Evolutionary conservation across 2,797 vertebrate genomes (phyloP).

Genomic region (Ambastaia sidthimunki): DNA sequence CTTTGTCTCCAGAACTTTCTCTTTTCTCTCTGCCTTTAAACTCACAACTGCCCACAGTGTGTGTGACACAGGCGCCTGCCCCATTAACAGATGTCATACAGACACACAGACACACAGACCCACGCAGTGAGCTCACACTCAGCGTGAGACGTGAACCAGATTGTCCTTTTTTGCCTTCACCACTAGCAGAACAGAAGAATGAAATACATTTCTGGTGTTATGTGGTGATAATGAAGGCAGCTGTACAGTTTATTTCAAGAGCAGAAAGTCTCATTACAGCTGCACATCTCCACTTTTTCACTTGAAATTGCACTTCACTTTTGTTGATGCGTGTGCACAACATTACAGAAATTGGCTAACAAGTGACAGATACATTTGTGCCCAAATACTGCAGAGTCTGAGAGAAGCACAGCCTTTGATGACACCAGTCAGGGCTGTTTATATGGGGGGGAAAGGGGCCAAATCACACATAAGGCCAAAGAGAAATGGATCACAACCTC

Average conservation of each 20-base stretch:
- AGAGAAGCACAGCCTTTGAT: not conserved
- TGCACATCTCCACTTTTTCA: not conserved
- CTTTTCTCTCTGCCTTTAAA: slow-evolving; percentile 20
- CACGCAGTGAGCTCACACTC: slow-evolving; percentile 15
- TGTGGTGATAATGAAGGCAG: slow-evolving; percentile 20
- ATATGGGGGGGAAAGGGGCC: too few relatives aligned
- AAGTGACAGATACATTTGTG: not conserved
- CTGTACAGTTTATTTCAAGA: slow-evolving; percentile 12
- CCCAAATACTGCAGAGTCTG: not conserved
- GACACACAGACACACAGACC: slow-evolving; percentile 5
- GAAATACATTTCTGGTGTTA: slow-evolving; percentile 6
- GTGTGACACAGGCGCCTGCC: slow-evolving; percentile 3
- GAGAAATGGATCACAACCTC: too few relatives aligned
- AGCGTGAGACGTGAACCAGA: too few relatives aligned
- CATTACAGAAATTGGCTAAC: not conserved
- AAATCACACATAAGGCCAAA: too few relatives aligned
- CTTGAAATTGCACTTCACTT: slow-evolving; percentile 17
- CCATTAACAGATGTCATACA: slow-evolving; percentile 41
- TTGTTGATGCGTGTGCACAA: not conserved
- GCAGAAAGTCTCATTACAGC: slow-evolving; percentile 21
- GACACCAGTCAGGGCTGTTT: too few relatives aligned
- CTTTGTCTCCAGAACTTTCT: slow-evolving; percentile 15
- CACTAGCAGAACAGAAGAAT: not conserved
- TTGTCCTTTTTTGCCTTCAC: not conserved
- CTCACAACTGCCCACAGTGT: slow-evolving; percentile 6